Conservation (phyloP, 2,113 vertebrate species). For the Salvator merianae region DNA sequence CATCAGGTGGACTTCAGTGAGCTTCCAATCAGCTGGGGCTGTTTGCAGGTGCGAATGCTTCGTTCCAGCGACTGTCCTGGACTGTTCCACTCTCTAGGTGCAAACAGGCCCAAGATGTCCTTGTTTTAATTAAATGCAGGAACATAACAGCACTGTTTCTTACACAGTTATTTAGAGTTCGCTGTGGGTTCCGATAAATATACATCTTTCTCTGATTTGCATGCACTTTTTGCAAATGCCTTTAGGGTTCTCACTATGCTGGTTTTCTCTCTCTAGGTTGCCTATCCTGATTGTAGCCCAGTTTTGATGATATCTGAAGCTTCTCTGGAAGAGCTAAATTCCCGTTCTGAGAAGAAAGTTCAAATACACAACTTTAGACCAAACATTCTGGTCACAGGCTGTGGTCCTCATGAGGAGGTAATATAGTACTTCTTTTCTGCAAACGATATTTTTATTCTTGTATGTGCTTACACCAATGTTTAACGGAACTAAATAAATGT, state of each 20-base stretch:
- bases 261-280: slow-evolving; percentile 72
- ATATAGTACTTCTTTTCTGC: not conserved
- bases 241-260: slow-evolving; percentile 9
- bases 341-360: slow-evolving; percentile 78
- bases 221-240: not conserved
- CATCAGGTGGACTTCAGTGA: too few species aligned
- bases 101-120: too few species aligned
- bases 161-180: not conserved
- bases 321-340: slow-evolving; percentile 86
- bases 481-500: not conserved
- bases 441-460: not conserved
- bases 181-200: not conserved
- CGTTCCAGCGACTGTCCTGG: too few species aligned
- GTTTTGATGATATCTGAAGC: slow-evolving; percentile 87
- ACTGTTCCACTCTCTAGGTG: too few species aligned
- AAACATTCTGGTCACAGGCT: slow-evolving; percentile 86
- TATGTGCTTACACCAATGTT: not conserved
- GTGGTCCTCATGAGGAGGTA: slow-evolving; percentile 89
- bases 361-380: slow-evolving; percentile 87
- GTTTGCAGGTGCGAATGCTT: too few species aligned
- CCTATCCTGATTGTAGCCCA: slow-evolving; percentile 83
- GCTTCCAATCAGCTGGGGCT: too few species aligned
- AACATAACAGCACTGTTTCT: not conserved
- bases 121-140: not conserved
- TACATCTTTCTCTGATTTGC: not conserved